Conservation (phyloP, 2,888 invertebrate genomes). For the Meiosimyza platycephala region DNA sequence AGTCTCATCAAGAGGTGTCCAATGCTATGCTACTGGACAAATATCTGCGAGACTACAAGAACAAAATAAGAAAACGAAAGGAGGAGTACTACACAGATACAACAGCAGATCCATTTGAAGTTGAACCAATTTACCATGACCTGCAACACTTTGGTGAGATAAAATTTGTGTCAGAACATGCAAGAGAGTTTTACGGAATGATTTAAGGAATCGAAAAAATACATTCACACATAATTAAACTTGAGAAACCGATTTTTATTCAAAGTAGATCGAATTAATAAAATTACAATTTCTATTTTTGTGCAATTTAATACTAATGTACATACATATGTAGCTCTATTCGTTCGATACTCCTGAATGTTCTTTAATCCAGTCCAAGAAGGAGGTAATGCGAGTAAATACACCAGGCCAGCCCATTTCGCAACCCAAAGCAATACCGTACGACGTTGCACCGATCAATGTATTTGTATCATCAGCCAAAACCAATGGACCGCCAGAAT, state of each 20-base stretch:
- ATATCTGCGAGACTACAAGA: constrained; percentile 50
- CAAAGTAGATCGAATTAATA: too few relatives aligned
- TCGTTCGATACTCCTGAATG: not conserved
- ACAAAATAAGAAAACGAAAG: constrained; percentile 31
- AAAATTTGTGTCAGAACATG: not conserved
- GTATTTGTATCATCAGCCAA: not conserved
- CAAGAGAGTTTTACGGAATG: constrained; percentile 3
- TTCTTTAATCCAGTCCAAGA: constrained; percentile 60
- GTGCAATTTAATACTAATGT: too few relatives aligned
- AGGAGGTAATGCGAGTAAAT: constrained; percentile 53
- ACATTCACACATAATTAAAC: too few relatives aligned
- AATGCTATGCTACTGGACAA: constrained; percentile 52
- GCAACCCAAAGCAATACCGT: constrained; percentile 52
- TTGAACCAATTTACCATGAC: constrained; percentile 17
- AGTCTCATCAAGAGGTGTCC: constrained; percentile 45
- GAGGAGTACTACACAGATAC: constrained; percentile 17
- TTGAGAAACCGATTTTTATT: too few relatives aligned
- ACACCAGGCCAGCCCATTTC: constrained; percentile 61
- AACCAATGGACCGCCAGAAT: constrained; percentile 30
- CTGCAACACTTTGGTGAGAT: constrained; percentile 2
- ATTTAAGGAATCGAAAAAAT: not conserved
- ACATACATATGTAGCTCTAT: too few relatives aligned
- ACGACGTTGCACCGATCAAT: constrained; percentile 19
- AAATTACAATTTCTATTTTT: too few relatives aligned
- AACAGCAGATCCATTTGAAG: constrained; percentile 17